These are phyloP conservation scores for Archivesica marissinica DNA, from an alignment of 1,140 invertebrate species.

Conservation along the genomic window DNA sequence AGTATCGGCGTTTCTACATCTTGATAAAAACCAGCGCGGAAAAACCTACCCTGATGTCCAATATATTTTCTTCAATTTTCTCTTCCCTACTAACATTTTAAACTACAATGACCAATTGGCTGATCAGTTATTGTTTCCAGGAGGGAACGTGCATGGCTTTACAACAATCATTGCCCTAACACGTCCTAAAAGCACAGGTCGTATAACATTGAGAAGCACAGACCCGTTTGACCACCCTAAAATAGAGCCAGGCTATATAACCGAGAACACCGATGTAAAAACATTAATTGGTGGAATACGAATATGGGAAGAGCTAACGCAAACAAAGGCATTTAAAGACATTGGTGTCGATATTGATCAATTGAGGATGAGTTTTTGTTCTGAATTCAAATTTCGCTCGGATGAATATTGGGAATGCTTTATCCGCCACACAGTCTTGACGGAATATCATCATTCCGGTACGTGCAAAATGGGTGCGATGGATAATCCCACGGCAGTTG, in stretches of 20 bases:
- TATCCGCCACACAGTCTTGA: constrained; percentile 82
- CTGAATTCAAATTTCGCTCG: constrained; percentile 51
- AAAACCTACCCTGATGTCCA: constrained; percentile 12
- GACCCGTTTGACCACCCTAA: constrained; percentile 93
- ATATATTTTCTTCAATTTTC: neutral
- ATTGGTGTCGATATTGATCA: constrained; percentile 54
- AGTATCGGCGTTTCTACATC: neutral
- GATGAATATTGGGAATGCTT: constrained; percentile 81
- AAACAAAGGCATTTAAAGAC: constrained; percentile 55
- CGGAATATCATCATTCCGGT: constrained; percentile 94
- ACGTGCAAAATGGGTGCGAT: constrained; percentile 96
- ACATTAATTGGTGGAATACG: constrained; percentile 47
- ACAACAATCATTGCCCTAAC: neutral
- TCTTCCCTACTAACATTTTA: neutral
- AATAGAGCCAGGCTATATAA: constrained; percentile 89
- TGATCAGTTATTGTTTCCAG: neutral
- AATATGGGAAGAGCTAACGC: constrained; percentile 56
- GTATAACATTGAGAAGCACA: constrained; percentile 79
- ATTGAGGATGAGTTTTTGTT: constrained; percentile 21
- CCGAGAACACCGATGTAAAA: constrained; percentile 60
- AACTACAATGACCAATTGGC: neutral
- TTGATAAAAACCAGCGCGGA: neutral
- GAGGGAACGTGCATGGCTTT: neutral
- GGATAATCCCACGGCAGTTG: constrained; percentile 93
- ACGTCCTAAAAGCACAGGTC: constrained; percentile 76